phyloP scores from a whole-genome alignment of 2,888 invertebrate species.

The Tubulanus polymorphus region DNA sequence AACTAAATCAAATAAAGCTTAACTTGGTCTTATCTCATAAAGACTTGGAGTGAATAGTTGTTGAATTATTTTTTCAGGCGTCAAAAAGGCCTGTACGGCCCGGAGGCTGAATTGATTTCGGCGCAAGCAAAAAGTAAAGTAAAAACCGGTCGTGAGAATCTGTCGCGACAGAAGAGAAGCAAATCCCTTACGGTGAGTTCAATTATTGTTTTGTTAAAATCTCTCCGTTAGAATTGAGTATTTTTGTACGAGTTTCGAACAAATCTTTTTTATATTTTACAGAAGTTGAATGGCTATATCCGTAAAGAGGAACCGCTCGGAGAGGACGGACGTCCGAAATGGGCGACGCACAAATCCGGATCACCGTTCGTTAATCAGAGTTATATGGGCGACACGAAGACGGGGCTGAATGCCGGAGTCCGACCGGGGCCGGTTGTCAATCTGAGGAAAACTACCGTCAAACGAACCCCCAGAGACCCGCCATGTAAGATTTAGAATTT shows the following conservation, averaged over 20 bases:
- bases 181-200: not conserved
- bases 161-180: not conserved
- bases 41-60: too few species aligned
- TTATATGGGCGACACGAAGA: not conserved
- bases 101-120: constrained; percentile 25
- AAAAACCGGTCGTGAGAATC: too few species aligned
- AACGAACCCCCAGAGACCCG: constrained; percentile 32
- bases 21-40: too few species aligned
- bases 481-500: too few species aligned
- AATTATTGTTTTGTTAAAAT: not conserved
- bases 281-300: not conserved
- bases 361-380: not conserved
- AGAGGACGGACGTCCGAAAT: not conserved
- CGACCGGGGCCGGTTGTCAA: not conserved
- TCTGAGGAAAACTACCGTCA: not conserved
- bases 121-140: constrained; percentile 34
- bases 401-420: not conserved
- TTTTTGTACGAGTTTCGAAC: not conserved
- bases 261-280: not conserved
- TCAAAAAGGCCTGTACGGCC: constrained; percentile 33
- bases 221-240: not conserved
- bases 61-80: constrained; percentile 24
- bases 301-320: not conserved
- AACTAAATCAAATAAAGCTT: not conserved
- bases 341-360: not conserved